phyloP scores from a whole-genome alignment of 2,797 vertebrate species.

The Adrianichthys oophorus region DNA sequence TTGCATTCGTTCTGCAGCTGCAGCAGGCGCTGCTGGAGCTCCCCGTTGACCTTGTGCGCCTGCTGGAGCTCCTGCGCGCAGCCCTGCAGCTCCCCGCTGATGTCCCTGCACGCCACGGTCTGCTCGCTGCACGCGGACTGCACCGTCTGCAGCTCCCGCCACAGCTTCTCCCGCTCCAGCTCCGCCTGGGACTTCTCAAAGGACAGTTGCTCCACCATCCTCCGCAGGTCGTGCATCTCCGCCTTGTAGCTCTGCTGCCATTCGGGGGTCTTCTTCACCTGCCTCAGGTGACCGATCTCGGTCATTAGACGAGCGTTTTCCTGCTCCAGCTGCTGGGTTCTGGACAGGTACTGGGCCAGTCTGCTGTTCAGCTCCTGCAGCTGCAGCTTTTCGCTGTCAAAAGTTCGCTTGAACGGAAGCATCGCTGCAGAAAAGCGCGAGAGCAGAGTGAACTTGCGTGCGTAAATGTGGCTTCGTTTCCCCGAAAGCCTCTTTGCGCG shows the following conservation, averaged over 20 bases:
- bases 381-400: constrained; percentile 85
- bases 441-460: background rate
- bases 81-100: constrained; percentile 82
- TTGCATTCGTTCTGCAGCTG: constrained; percentile 79
- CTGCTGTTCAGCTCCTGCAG: constrained; percentile 89
- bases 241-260: constrained; percentile 62
- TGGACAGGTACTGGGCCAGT: constrained; percentile 84
- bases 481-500: constrained; percentile 11
- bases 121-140: constrained; percentile 78
- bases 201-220: constrained; percentile 81
- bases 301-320: constrained; percentile 83
- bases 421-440: constrained; percentile 65
- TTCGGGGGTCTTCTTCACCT: constrained; percentile 43
- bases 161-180: constrained; percentile 85
- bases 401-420: constrained; percentile 80
- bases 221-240: constrained; percentile 83
- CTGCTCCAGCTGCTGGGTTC: constrained; percentile 87
- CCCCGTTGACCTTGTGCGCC: constrained; percentile 75
- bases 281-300: constrained; percentile 79
- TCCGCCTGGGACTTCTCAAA: constrained; percentile 84
- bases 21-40: constrained; percentile 82
- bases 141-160: constrained; percentile 81
- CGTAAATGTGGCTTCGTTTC: background rate
- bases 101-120: constrained; percentile 73
- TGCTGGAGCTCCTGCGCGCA: constrained; percentile 79